Evolutionary conservation across 35 echinoderm and acorn worm species (phyloP), one percentile per base, ranked within the genome.

Genomic region (Nesometra sesokonis): DNA sequence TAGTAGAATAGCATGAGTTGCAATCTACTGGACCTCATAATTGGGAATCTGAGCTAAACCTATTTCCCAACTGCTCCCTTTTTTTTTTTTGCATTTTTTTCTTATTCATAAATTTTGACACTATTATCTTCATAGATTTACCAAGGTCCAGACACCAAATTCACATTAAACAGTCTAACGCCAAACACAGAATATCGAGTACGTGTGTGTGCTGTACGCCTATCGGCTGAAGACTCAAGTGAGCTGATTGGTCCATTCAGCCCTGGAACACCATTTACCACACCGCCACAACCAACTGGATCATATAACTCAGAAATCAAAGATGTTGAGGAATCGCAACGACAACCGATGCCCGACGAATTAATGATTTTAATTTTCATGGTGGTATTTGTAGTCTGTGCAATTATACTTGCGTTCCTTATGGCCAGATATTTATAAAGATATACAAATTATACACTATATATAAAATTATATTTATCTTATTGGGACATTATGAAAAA

Each of bases 231-330:
- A 32, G 91, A 91, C 11, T 82, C 89, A 4, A 80, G 84, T 1
- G 96, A 99, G 46, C 90, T 99, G n/a, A 40, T 79, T 29, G 96
- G 96, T 36, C 80, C 87, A 46, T 99, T 94, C 90, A 94, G 92
- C 31, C 88, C 90, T 17, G 94, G 96, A 89, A 86, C 37, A 78
- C 43, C 82, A 17, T 88, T 90, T 80, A 57, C 19, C 33, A 52
- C 27, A 30, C 67, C 33, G 83, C 37, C 29, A 36, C 76, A 17
- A 78, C 57, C 39, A 35, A 31, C 15, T 35, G 80, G 46, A 85
- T 76, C 47, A 79, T 35, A 37, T 30, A 83, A 77, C 1, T 34
- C 39, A 35, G 83, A 90, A 0, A 46, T 38, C 35, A 80, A 85
- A 35, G 87, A 77, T 39, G 33, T 40, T 37, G 84, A 78, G 7